These are phyloP conservation scores for Siniperca scherzeri DNA, from an alignment of 2,797 vertebrate species.

Conservation along the genomic window DNA sequence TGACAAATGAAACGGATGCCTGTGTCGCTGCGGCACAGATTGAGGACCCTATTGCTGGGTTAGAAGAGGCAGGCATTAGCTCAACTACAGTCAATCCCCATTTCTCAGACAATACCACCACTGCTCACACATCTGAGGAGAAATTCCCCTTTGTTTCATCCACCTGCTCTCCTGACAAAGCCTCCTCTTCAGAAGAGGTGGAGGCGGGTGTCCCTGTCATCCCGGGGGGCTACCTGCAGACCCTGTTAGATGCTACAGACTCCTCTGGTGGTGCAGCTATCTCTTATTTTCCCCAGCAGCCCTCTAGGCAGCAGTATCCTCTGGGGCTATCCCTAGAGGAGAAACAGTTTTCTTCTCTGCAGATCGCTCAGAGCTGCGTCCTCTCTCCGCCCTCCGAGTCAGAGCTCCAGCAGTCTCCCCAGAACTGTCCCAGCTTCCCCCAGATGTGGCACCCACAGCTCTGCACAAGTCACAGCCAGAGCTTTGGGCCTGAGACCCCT, in stretches of 20 bases:
- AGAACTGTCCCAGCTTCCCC: slow-evolving; percentile 90
- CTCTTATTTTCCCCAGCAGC: slow-evolving; percentile 93
- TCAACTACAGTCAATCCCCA: slow-evolving; percentile 89
- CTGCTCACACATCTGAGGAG: slow-evolving; percentile 85
- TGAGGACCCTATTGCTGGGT: slow-evolving; percentile 85
- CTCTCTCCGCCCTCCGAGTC: slow-evolving; percentile 96
- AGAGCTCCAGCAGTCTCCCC: slow-evolving; percentile 95
- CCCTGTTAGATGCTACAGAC: slow-evolving; percentile 97
- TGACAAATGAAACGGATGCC: slow-evolving; percentile 84
- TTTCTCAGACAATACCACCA: slow-evolving; percentile 90
- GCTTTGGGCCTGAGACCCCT: slow-evolving; percentile 88
- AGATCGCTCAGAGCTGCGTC: slow-evolving; percentile 94
- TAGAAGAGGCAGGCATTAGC: slow-evolving; percentile 87
- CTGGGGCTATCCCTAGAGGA: slow-evolving; percentile 89
- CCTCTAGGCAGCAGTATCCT: slow-evolving; percentile 89
- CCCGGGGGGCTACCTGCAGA: slow-evolving; percentile 98
- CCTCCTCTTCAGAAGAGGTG: slow-evolving; percentile 90
- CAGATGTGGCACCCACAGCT: slow-evolving; percentile 91
- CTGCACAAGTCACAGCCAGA: slow-evolving; percentile 82
- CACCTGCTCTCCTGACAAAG: slow-evolving; percentile 94
- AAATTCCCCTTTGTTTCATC: slow-evolving; percentile 93
- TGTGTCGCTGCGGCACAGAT: slow-evolving; percentile 85
- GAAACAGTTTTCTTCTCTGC: slow-evolving; percentile 93
- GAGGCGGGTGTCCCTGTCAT: slow-evolving; percentile 94
- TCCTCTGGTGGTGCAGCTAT: slow-evolving; percentile 90